phyloP scores from a whole-genome alignment of 2,888 invertebrate genomes.

The Drosophila quinaria region DNA sequence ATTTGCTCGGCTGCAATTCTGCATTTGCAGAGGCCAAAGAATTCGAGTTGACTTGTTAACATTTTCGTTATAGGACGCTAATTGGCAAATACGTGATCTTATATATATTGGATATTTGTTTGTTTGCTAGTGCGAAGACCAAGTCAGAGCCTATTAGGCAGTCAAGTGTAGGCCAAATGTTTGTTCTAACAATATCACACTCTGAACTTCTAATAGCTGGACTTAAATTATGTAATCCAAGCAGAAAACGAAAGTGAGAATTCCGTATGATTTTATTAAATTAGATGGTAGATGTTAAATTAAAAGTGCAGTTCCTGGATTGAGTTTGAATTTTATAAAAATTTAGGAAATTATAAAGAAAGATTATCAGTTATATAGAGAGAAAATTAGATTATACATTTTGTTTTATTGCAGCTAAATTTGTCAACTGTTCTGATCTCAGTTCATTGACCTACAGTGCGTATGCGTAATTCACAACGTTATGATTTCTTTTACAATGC shows the following conservation, averaged over 20 bases:
- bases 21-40: slow-evolving; percentile 40
- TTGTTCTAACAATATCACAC: slow-evolving; percentile 32
- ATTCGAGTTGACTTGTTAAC: slow-evolving; percentile 47
- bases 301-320: slow-evolving; percentile 19
- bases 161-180: slow-evolving; percentile 24
- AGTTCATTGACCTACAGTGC: slow-evolving; percentile 66
- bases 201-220: background rate
- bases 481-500: slow-evolving; percentile 60
- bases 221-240: slow-evolving; percentile 47
- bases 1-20: slow-evolving; percentile 53
- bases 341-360: background rate
- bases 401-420: background rate
- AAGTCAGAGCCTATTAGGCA: slow-evolving; percentile 9
- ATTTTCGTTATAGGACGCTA: slow-evolving; percentile 57
- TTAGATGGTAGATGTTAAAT: slow-evolving; percentile 44
- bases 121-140: background rate
- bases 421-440: background rate
- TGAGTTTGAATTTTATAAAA: background rate
- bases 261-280: slow-evolving; percentile 30
- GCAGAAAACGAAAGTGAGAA: slow-evolving; percentile 70
- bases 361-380: no score
- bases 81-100: slow-evolving; percentile 58
- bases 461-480: slow-evolving; percentile 48
- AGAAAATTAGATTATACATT: background rate
- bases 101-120: background rate